Evolutionary conservation across 2,888 invertebrate species (phyloP).

Genomic region (Toxonevra muliebris): DNA sequence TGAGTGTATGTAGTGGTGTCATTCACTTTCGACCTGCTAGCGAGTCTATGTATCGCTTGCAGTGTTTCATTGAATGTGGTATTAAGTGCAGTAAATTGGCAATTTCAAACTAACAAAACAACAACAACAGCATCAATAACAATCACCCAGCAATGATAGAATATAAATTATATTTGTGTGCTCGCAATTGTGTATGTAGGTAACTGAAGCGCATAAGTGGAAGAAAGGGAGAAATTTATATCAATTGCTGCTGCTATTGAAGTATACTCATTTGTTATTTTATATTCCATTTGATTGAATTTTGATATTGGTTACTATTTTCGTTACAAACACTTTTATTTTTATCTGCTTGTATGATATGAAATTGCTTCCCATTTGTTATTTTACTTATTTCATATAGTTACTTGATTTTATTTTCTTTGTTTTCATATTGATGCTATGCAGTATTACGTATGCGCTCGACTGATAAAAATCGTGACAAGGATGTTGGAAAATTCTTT

Average conservation of each 20-base stretch:
- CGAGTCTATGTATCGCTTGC: too few relatives aligned
- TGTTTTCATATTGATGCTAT: conserved; percentile 33
- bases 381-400: background rate
- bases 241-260: background rate
- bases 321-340: background rate
- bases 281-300: background rate
- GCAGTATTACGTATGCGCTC: conserved; percentile 70
- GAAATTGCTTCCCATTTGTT: background rate
- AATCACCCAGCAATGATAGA: too few relatives aligned
- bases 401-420: background rate
- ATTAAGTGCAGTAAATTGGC: too few relatives aligned
- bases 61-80: too few relatives aligned
- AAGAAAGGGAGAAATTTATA: background rate
- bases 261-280: background rate
- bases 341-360: background rate
- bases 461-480: conserved; percentile 70
- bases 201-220: background rate
- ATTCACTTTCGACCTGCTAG: too few relatives aligned
- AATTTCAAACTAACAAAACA: too few relatives aligned
- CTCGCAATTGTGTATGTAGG: background rate
- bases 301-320: background rate
- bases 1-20: background rate
- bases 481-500: conserved; percentile 79
- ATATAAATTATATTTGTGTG: background rate
- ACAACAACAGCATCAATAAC: too few relatives aligned